Evolutionary conservation across 1,140 invertebrate species (phyloP).

Genomic region (Piezodorus guildinii): DNA sequence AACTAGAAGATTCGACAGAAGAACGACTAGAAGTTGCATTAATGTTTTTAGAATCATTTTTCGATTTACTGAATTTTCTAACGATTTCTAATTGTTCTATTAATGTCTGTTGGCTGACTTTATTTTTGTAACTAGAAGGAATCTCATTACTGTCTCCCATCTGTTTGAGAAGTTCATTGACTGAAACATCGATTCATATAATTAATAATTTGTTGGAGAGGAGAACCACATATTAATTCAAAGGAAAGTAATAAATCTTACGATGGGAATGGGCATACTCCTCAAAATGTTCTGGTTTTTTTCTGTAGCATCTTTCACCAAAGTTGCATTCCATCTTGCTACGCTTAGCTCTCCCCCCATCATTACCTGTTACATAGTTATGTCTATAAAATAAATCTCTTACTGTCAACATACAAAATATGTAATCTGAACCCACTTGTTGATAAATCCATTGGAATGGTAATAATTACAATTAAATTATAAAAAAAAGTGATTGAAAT

Average conservation of each 20-base stretch:
- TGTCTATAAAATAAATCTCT: no score
- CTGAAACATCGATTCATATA: not conserved
- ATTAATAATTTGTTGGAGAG: not conserved
- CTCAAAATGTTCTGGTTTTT: slow-evolving; percentile 59
- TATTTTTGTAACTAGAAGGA: slow-evolving; percentile 16
- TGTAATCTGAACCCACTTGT: no score
- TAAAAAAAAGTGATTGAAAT: no score
- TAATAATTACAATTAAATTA: no score
- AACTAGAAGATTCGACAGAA: slow-evolving; percentile 12
- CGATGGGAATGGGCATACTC: slow-evolving; percentile 60
- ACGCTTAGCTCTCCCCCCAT: no score
- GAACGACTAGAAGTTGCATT: not conserved
- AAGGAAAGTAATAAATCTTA: slow-evolving; percentile 18
- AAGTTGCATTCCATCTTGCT: slow-evolving; percentile 51
- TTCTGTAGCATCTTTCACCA: slow-evolving; percentile 69
- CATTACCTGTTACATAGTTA: no score
- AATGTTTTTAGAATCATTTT: not conserved
- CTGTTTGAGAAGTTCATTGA: slow-evolving; percentile 9
- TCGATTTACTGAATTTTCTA: not conserved
- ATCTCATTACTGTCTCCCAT: slow-evolving; percentile 18
- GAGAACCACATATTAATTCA: not conserved
- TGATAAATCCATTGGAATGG: no score
- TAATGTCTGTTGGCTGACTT: slow-evolving; percentile 19
- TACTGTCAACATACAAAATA: no score
- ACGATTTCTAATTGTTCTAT: slow-evolving; percentile 20